Conservation (phyloP, 2,888 invertebrate genomes). For the Dorcus hopei region DNA sequence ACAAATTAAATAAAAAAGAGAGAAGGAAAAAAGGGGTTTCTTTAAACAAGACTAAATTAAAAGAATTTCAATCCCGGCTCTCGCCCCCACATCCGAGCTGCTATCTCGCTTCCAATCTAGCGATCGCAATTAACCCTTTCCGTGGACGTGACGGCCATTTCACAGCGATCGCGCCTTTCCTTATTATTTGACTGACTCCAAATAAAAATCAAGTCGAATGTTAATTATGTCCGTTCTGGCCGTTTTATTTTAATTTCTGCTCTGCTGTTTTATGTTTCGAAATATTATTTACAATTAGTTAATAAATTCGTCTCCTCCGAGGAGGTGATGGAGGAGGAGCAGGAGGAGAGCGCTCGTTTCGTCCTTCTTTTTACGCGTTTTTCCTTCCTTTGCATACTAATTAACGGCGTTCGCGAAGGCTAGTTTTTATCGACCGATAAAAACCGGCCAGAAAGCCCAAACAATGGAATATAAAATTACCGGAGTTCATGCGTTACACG, state of each 20-base stretch:
- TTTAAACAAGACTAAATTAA: constrained; percentile 48
- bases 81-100: not conserved
- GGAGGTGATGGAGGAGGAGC: not conserved
- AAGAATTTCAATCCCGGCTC: constrained; percentile 44
- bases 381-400: no score
- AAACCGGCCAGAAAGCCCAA: no score
- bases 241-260: not conserved
- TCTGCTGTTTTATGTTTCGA: not conserved
- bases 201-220: constrained; percentile 2
- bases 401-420: no score
- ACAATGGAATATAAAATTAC: no score
- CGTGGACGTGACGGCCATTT: not conserved
- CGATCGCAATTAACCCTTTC: constrained; percentile 12
- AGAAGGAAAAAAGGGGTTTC: constrained; percentile 39
- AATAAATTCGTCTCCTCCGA: not conserved
- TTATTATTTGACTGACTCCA: constrained; percentile 3
- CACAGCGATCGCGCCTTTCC: not conserved
- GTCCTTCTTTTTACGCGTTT: not conserved
- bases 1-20: constrained; percentile 47
- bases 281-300: constrained; percentile 1
- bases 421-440: no score
- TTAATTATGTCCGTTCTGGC: constrained; percentile 1
- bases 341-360: not conserved
- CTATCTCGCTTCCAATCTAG: not conserved
- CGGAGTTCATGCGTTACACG: no score